phyloP scores from a whole-genome alignment of 2,888 invertebrate species.

The Sinohyriopsis cumingii region DNA sequence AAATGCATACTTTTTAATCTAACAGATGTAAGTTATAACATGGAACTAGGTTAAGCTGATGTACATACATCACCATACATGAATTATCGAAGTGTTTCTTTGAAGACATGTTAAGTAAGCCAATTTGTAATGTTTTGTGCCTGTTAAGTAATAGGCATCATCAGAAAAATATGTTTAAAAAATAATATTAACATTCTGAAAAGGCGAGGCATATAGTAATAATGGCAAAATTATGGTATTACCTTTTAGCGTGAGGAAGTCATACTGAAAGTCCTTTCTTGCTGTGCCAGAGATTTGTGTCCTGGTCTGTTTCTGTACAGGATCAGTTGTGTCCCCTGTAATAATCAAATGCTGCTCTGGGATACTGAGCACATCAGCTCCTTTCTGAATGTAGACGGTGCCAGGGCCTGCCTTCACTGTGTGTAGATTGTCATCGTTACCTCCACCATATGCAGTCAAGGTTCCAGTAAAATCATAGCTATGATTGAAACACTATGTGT shows the following conservation, averaged over 20 bases:
- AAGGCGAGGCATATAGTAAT: too few relatives aligned
- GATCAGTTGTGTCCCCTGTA: conserved; percentile 35
- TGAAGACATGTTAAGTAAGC: too few relatives aligned
- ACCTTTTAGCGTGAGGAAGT: conserved; percentile 44
- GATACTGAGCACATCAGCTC: conserved; percentile 20
- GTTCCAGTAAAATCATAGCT: conserved; percentile 47
- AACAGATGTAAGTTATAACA: too few relatives aligned
- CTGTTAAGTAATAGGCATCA: too few relatives aligned
- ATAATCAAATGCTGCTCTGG: conserved; percentile 28
- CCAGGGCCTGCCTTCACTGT: conserved; percentile 56
- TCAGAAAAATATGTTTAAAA: too few relatives aligned
- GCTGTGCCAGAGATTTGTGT: conserved; percentile 39
- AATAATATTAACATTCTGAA: too few relatives aligned
- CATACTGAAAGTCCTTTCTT: conserved; percentile 36
- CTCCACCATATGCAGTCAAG: conserved; percentile 51
- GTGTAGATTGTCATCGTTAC: conserved; percentile 34
- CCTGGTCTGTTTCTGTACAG: conserved; percentile 44
- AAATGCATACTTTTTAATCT: too few relatives aligned
- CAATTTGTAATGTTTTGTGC: too few relatives aligned
- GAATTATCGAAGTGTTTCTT: too few relatives aligned
- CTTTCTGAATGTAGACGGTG: conserved; percentile 49
- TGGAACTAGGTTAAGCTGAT: too few relatives aligned
- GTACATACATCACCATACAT: too few relatives aligned
- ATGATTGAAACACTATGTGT: background rate
- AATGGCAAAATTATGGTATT: conserved; percentile 1